These are phyloP conservation scores for Cheilosia grossa DNA, from an alignment of 2,888 invertebrate species.

Conservation along the genomic window DNA sequence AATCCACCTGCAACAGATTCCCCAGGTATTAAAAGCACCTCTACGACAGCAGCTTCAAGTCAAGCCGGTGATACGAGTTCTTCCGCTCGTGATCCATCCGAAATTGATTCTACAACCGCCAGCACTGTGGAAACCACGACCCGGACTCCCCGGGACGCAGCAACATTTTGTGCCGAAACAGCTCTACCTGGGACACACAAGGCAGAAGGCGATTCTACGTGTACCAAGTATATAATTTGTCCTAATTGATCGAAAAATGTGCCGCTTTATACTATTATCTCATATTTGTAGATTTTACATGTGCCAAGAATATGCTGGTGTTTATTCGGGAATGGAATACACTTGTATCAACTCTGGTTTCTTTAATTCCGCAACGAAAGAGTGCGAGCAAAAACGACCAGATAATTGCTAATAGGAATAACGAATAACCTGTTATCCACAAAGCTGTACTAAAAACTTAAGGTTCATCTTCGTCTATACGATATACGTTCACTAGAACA, in stretches of 20 bases:
- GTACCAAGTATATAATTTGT: conserved; percentile 41
- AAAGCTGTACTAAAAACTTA: too few species aligned
- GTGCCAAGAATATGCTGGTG: not conserved
- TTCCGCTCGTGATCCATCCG: not conserved
- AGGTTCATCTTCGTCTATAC: too few species aligned
- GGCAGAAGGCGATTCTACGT: conserved; percentile 66
- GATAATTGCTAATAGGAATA: conserved; percentile 11
- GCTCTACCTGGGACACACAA: conserved; percentile 43
- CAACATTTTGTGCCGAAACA: conserved; percentile 57
- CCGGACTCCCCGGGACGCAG: conserved; percentile 45
- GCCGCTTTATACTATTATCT: not conserved
- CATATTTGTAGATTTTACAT: not conserved
- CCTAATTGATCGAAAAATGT: not conserved
- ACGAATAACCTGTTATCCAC: too few species aligned
- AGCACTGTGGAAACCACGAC: not conserved
- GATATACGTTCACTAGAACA: too few species aligned
- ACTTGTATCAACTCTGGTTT: not conserved
- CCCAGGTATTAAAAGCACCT: not conserved
- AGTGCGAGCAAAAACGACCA: not conserved
- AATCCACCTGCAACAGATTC: not conserved
- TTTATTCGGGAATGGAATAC: not conserved
- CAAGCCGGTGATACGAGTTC: not conserved
- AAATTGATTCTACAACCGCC: not conserved
- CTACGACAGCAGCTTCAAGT: not conserved
- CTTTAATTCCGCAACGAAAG: not conserved